These are phyloP conservation scores for Antedon mediterranea DNA, from an alignment of 53 echinoderm and acorn worm genomes.

Conservation along the genomic window DNA sequence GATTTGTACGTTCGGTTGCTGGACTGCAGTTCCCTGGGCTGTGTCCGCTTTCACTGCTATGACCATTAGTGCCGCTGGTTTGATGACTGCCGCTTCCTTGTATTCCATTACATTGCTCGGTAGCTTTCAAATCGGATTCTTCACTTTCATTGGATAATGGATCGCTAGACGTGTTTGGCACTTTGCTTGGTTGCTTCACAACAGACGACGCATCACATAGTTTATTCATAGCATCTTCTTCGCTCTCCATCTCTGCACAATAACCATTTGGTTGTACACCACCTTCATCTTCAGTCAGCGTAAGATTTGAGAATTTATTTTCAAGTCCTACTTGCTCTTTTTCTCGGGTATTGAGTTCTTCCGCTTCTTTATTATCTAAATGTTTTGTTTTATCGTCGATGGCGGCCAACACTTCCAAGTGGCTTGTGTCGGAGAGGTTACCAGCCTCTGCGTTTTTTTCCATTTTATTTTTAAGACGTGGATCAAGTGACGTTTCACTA, in stretches of 20 bases:
- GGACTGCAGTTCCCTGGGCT: conserved; percentile 18
- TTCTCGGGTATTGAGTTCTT: neutral
- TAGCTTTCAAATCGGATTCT: neutral
- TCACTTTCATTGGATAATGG: neutral
- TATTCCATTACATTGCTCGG: neutral
- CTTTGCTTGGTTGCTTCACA: too few relatives aligned
- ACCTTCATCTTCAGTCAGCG: neutral
- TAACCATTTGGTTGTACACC: neutral
- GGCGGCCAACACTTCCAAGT: neutral
- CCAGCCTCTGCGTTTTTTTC: neutral
- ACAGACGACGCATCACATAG: too few relatives aligned
- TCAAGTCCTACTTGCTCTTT: neutral
- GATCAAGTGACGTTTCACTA: conserved; percentile 87
- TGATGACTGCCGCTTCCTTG: conserved; percentile 1
- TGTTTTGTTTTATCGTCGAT: neutral
- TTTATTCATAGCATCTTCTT: neutral
- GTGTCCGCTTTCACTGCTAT: conserved; percentile 15
- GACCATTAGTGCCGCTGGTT: conserved; percentile 3
- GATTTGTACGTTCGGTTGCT: conserved; percentile 2
- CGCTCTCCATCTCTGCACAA: neutral
- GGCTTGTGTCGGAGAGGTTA: neutral
- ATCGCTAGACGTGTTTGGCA: neutral
- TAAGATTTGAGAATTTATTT: neutral
- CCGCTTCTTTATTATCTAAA: neutral
- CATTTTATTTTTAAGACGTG: conserved; percentile 20